Base-by-base conservation (phyloP, 2,888 invertebrate genomes). In the Harpalus rufipes region DNA sequence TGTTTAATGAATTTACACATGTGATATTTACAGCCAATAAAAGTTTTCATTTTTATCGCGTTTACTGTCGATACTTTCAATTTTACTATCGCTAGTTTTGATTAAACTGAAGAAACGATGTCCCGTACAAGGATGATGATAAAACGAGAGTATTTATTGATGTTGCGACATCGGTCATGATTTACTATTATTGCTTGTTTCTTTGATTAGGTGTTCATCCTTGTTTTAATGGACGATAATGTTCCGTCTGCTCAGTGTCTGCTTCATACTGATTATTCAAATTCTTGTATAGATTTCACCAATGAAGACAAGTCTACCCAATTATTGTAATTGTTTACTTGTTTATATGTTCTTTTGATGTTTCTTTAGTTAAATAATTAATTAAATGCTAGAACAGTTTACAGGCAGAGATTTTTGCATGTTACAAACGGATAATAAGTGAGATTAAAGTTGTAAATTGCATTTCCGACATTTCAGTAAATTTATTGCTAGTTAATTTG, bases 1-100 rank as follows among this genome's bases (percentile, higher is more conserved):
- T 44, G 63, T 81, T 81, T 81, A 81, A 65, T 81, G 81, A 81
- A 81, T 80, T 61, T 80, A 59, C 79, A 80, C 79, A 80, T 80
- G 79, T 80, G 79, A 80, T 65, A 81, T 65, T 81, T 81, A 81
- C 21, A 61, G 44, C n/a, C 81, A 21, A 81, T 81, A 81, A 81
- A 81, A 81, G 63, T 44, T 44, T 41, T 32, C 16, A 78, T 78
- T 78, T 76, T 78, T 78, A 78, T 78, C 56, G 58, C 56, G 21
- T 68, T 68, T 68, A 68, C 58, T 25, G 78, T 78, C 18, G 58
- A 74, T 16, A 74, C 74, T 74, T 74, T 74, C 74, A 74, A 74
- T 74, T 74, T 74, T 74, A 58, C 58, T 78, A 58, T 78, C 78
- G 25, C 12, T 21, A 78, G 58, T 58, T 76, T 58, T 78, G 78